phyloP scores from a whole-genome alignment of 2,888 invertebrate species.

The Standfussiana lucernea region DNA sequence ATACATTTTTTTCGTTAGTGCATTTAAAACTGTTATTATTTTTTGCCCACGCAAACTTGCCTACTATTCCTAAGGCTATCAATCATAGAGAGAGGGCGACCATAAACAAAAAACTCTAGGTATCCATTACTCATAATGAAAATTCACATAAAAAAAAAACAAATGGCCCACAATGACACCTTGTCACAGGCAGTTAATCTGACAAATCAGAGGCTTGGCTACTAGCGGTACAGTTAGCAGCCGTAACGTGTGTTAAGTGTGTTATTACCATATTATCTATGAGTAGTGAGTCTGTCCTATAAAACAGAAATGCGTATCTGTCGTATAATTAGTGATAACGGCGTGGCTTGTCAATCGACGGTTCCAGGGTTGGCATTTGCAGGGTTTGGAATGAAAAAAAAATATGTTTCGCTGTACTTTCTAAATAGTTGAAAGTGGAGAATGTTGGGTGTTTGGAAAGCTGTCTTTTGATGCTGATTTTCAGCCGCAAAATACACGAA shows the following conservation, averaged over 20 bases:
- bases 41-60: background rate
- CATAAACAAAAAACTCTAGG: constrained; percentile 30
- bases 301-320: constrained; percentile 77
- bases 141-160: constrained; percentile 26
- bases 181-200: constrained; percentile 59
- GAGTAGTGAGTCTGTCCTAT: constrained; percentile 52
- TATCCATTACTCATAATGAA: constrained; percentile 35
- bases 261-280: constrained; percentile 50
- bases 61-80: background rate
- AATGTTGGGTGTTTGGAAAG: too few species aligned
- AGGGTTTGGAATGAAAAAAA: background rate
- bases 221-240: constrained; percentile 33
- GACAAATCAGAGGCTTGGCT: constrained; percentile 44
- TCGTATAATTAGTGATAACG: constrained; percentile 79
- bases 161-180: constrained; percentile 44
- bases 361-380: constrained; percentile 44
- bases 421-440: too few species aligned
- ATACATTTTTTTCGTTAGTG: background rate
- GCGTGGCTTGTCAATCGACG: constrained; percentile 67
- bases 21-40: background rate
- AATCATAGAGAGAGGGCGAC: constrained; percentile 30
- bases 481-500: too few species aligned
- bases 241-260: constrained; percentile 5
- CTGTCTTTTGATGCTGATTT: too few species aligned
- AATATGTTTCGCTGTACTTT: too few species aligned